Conservation (phyloP, 2,888 invertebrate species). For the Coelinius sp. region DNA sequence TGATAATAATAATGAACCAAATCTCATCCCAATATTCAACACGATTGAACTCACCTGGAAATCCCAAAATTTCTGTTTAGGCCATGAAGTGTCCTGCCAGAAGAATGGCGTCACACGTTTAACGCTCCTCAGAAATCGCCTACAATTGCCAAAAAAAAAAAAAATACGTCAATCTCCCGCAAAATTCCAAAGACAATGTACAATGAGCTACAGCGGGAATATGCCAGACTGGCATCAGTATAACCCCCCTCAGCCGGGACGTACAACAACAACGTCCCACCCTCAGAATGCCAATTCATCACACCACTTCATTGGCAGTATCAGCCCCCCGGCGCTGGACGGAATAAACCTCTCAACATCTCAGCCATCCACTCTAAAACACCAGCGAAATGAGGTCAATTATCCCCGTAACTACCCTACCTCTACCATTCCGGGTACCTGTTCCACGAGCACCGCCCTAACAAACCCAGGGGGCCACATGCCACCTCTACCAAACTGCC, state of each 20-base stretch:
- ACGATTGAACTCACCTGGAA: not conserved
- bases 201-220: conserved; percentile 69
- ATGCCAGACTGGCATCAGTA: conserved; percentile 70
- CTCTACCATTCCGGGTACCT: conserved; percentile 38
- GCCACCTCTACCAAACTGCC: conserved; percentile 52
- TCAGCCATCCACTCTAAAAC: conserved; percentile 48
- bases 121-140: not conserved
- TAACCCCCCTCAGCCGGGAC: conserved; percentile 54
- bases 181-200: conserved; percentile 58
- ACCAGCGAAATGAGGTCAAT: conserved; percentile 53
- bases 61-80: conserved; percentile 17
- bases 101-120: conserved; percentile 9
- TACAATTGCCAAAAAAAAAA: not conserved
- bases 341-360: conserved; percentile 50
- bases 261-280: conserved; percentile 53
- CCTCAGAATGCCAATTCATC: conserved; percentile 60
- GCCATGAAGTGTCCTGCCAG: conserved; percentile 36
- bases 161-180: not conserved
- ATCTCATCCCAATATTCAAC: not conserved
- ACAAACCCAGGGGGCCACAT: conserved; percentile 58
- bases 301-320: conserved; percentile 57
- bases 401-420: conserved; percentile 41
- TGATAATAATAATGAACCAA: too few relatives aligned
- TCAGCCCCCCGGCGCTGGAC: conserved; percentile 56
- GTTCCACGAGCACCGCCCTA: conserved; percentile 49